Conservation (phyloP, 2,113 vertebrate genomes). For the Zapus hudsonius region DNA sequence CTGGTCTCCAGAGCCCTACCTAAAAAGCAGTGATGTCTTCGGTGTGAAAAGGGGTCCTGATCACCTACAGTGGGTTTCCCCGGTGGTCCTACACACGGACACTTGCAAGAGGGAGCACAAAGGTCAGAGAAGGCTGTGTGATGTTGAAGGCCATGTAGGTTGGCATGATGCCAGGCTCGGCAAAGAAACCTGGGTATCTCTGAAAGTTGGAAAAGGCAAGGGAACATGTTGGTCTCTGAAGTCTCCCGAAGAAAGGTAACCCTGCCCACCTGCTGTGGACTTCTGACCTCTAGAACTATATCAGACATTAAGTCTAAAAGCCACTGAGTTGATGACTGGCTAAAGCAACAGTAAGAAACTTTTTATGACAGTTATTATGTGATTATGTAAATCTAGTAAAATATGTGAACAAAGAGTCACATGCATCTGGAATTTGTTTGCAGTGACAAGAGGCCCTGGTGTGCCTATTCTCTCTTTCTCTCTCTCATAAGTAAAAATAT, state of each 20-base stretch:
- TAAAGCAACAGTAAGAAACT: neutral
- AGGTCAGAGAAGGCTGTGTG: too few relatives aligned
- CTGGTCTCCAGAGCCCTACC: neutral
- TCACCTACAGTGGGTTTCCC: neutral
- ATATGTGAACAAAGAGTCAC: too few relatives aligned
- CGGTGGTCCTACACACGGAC: too few relatives aligned
- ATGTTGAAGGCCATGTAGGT: neutral
- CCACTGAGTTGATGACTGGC: neutral
- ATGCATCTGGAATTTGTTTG: too few relatives aligned
- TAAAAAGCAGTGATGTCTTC: neutral
- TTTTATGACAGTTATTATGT: neutral
- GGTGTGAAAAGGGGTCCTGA: neutral
- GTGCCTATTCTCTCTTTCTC: too few relatives aligned
- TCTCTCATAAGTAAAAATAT: too few relatives aligned
- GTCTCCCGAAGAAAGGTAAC: neutral
- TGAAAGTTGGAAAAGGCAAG: neutral
- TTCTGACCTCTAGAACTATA: neutral
- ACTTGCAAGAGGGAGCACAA: neutral
- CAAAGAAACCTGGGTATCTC: too few relatives aligned
- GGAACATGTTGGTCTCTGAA: neutral
- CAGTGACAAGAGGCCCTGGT: too few relatives aligned
- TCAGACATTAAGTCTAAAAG: neutral
- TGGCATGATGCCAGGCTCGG: fast-evolving
- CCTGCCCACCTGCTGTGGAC: neutral
- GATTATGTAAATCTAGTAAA: neutral